Evolutionary conservation across 2,113 vertebrate genomes (phyloP).

Genomic region (Copsychus sechellarum): DNA sequence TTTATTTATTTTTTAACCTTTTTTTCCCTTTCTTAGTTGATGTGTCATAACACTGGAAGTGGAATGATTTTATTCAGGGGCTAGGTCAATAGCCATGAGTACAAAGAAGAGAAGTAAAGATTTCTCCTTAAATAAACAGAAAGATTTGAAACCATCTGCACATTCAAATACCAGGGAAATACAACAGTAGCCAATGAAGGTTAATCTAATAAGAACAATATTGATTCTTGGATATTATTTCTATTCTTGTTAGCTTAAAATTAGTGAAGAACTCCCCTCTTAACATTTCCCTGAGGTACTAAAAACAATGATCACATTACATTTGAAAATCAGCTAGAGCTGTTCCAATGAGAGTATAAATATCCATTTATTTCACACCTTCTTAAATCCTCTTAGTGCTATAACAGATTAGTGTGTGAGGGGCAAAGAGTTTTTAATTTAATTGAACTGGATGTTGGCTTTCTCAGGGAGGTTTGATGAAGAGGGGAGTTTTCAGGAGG

Average conservation of each 20-base stretch:
- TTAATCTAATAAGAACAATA: conserved; percentile 8
- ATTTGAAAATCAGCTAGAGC: not conserved
- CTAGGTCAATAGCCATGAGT: not conserved
- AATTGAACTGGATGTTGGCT: not conserved
- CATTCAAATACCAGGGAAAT: not conserved
- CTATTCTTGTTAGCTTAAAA: conserved; percentile 17
- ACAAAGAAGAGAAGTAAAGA: not conserved
- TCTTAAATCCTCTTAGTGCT: conserved; percentile 21
- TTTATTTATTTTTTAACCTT: not conserved
- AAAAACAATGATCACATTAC: not conserved
- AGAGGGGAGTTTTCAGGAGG: not conserved
- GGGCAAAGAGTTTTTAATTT: not conserved
- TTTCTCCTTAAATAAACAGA: not conserved
- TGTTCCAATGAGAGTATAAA: not conserved
- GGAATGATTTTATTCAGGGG: not conserved
- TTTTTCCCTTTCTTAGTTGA: not conserved
- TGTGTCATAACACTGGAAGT: not conserved
- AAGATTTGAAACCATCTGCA: not conserved
- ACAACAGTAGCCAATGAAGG: not conserved
- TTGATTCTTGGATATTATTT: conserved; percentile 34
- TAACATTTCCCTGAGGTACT: not conserved
- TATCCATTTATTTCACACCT: conserved; percentile 23
- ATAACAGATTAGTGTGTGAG: not conserved
- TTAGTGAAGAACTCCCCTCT: not conserved
- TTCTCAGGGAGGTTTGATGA: not conserved